phyloP scores from a whole-genome alignment of 1,140 invertebrate genomes.

The Leptopilina boulardi region DNA sequence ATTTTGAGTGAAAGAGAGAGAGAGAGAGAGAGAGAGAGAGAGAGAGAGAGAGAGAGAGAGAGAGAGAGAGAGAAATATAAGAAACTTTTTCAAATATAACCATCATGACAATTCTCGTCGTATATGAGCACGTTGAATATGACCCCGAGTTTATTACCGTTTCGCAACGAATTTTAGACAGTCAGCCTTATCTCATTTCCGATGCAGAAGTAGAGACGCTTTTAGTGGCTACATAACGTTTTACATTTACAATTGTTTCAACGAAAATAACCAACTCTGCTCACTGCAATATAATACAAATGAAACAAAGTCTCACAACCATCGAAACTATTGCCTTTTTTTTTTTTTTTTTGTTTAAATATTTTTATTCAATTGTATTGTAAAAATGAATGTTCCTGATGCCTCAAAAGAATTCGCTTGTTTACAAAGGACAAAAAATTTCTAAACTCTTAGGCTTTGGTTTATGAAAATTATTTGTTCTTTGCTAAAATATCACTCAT shows the following conservation, averaged over 20 bases:
- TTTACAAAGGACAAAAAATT: no score
- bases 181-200: slow-evolving; percentile 23
- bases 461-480: no score
- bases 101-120: neutral
- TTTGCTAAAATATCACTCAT: no score
- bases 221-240: slow-evolving; percentile 19
- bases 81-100: neutral
- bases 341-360: no score
- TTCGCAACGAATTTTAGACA: slow-evolving; percentile 18
- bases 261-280: neutral
- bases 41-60: no score
- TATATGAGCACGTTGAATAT: neutral
- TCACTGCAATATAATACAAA: slow-evolving; percentile 13
- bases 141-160: slow-evolving; percentile 16
- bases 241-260: slow-evolving; percentile 1
- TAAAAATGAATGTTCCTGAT: neutral
- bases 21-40: no score
- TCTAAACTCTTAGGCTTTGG: no score
- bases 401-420: neutral
- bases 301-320: slow-evolving; percentile 1
- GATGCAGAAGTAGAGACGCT: slow-evolving; percentile 3
- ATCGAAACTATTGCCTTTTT: slow-evolving; percentile 20
- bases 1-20: no score
- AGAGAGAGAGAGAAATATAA: neutral
- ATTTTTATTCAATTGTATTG: neutral